Percentiles rank a stretch among this genome's conserved stretches.
Evolutionary conservation across 30 jellyfish, hydroid and myxozoan genomes (phyloP).

Genomic region (Hydractinia symbiolongicarpus): DNA sequence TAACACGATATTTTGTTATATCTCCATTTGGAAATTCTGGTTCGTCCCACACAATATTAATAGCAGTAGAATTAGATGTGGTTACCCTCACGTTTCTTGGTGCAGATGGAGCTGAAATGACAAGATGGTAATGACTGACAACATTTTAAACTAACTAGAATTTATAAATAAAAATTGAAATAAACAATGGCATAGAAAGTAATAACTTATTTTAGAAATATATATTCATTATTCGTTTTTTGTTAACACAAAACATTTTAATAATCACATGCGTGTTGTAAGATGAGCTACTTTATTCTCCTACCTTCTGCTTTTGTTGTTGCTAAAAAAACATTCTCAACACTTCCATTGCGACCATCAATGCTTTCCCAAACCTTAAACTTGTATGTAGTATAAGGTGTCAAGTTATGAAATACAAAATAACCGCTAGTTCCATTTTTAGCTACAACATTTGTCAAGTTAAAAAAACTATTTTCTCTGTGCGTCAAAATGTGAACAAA

Average conservation of each 20-base stretch:
- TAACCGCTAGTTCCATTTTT: slow-evolving; percentile 27
- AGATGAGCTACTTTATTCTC: background rate
- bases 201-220: too few relatives aligned
- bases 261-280: too few relatives aligned
- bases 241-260: too few relatives aligned
- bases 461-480: background rate
- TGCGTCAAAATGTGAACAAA: background rate
- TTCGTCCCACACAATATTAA: slow-evolving; percentile 44
- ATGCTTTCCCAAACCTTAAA: slow-evolving; percentile 53
- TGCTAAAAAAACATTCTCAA: slow-evolving; percentile 18
- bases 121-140: background rate
- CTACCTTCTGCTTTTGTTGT: slow-evolving; percentile 62
- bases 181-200: too few relatives aligned
- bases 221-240: too few relatives aligned
- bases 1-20: slow-evolving; percentile 33
- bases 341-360: slow-evolving; percentile 48
- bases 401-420: slow-evolving; percentile 31
- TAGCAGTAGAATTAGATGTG: slow-evolving; percentile 20
- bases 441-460: slow-evolving; percentile 1
- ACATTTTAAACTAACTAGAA: background rate
- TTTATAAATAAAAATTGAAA: background rate
- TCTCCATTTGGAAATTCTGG: slow-evolving; percentile 61
- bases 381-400: slow-evolving; percentile 49
- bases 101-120: slow-evolving; percentile 53
- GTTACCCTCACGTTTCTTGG: slow-evolving; percentile 34